Evolutionary conservation across 2,797 vertebrate genomes (phyloP).

Genomic region (Hemibagrus guttatus): DNA sequence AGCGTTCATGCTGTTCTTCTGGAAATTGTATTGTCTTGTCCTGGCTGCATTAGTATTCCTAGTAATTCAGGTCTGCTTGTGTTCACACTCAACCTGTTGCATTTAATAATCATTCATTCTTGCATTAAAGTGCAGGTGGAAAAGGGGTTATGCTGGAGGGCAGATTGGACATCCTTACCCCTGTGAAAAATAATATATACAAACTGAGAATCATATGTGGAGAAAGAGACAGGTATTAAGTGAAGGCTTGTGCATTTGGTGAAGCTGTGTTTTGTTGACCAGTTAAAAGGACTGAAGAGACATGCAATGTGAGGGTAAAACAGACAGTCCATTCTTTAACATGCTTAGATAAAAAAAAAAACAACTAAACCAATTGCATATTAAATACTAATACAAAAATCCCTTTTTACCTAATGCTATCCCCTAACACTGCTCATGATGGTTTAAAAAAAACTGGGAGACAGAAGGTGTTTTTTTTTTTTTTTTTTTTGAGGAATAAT

Average conservation of each 20-base stretch:
- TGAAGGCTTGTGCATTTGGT: neutral
- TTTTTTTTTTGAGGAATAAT: neutral
- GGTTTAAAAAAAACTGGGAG: neutral
- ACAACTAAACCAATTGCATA: neutral
- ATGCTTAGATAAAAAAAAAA: neutral
- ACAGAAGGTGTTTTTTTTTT: neutral
- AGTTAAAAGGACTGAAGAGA: neutral
- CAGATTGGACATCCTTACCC: neutral
- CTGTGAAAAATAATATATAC: neutral
- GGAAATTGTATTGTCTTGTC: neutral
- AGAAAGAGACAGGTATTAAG: neutral
- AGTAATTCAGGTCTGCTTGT: neutral
- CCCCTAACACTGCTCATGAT: neutral
- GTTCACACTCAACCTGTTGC: neutral
- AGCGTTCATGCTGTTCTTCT: neutral
- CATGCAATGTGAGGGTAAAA: neutral
- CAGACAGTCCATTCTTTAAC: neutral
- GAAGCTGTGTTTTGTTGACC: neutral
- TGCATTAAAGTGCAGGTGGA: neutral
- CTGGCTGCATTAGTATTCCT: neutral
- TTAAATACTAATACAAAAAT: neutral
- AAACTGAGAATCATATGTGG: neutral
- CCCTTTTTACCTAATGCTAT: neutral
- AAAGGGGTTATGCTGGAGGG: neutral
- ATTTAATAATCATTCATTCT: neutral